Evolutionary conservation across 2,113 vertebrate genomes (phyloP), one percentile per base, ranked within the genome.

Genomic region (Microcebus lehilahytsara): DNA sequence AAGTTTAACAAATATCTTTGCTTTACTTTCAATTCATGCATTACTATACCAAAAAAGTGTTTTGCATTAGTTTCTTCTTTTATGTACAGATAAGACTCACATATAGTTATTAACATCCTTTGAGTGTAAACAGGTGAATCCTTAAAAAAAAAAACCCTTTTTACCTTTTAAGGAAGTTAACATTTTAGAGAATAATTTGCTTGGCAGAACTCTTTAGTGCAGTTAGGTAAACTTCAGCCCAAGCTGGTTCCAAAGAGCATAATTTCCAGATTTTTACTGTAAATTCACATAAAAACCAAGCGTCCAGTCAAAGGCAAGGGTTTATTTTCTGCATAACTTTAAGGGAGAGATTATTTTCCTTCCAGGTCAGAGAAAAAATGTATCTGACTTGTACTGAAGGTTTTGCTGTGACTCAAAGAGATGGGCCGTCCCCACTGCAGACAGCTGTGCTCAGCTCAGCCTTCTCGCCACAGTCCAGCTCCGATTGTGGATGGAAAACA

Each of bases 91-190:
- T 79, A 64, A 93, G 53, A 46, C 53, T 79, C 49, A 60, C 5
- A 22, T 2, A 12, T 16, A 69, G 34, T 87, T 56, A 40, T 74
- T 88, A 83, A 58, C 34, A 60, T 42, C n/a, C 20, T 74, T 84
- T 46, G 14, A 91, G 25, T 51, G 62, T 84, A 49, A 96, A 66
- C 23, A 81, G 22, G 14, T 46, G 17, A 51, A 34, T 89, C 49
- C 66, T 91, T 87, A 37, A 58, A 88, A 93, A 64, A 40, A 40
- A 42, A 19, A 64, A 5, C 77, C 25, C 22, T 67, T 10, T n/a
- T 79, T 95, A 93, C 81, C 25, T 93, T 85, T 94, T 85, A 89
- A 96, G 25, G 49, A n/a, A 46, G 6, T 42, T 89, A 71, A 37
- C 56, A 51, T 32, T n/a, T 60, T 49, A 46, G 91, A 34, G 5